phyloP scores from a whole-genome alignment of 2,797 vertebrate genomes.

The Potorous gilbertii region DNA sequence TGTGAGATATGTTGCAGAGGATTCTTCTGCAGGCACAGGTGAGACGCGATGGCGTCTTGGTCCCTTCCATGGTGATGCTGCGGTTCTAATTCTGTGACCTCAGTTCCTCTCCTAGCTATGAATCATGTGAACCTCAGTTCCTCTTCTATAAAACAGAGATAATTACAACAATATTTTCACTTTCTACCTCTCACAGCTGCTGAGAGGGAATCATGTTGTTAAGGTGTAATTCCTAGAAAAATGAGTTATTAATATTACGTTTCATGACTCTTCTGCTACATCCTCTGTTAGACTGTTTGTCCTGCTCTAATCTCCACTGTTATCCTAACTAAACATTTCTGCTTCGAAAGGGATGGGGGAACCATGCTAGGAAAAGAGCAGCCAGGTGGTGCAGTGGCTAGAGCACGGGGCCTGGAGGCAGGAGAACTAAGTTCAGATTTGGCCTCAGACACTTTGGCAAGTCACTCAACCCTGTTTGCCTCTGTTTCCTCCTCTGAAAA shows the following conservation, averaged over 20 bases:
- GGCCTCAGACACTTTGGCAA: background rate
- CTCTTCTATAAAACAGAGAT: background rate
- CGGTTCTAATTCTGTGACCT: background rate
- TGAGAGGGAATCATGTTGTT: background rate
- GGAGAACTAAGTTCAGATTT: background rate
- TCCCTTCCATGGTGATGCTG: background rate
- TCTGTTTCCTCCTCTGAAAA: background rate
- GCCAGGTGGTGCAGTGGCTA: background rate
- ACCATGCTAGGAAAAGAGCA: background rate
- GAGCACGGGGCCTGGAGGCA: background rate
- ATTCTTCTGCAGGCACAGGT: background rate
- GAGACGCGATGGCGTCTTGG: background rate
- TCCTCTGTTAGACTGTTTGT: constrained; percentile 26
- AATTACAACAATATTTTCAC: background rate
- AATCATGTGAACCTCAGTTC: constrained; percentile 26
- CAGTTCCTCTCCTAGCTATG: background rate
- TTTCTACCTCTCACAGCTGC: background rate
- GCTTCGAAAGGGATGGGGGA: constrained; percentile 25
- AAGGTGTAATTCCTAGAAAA: background rate
- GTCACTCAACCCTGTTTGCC: too few relatives aligned
- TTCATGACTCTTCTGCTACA: constrained; percentile 28
- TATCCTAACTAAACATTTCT: constrained; percentile 36
- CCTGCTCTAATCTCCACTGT: constrained; percentile 14
- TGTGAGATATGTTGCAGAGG: background rate
- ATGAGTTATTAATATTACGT: constrained; percentile 23